Evolutionary conservation across 2,888 invertebrate species (phyloP), one percentile per base, ranked within the genome.

Genomic region (Anoncus sp.): DNA sequence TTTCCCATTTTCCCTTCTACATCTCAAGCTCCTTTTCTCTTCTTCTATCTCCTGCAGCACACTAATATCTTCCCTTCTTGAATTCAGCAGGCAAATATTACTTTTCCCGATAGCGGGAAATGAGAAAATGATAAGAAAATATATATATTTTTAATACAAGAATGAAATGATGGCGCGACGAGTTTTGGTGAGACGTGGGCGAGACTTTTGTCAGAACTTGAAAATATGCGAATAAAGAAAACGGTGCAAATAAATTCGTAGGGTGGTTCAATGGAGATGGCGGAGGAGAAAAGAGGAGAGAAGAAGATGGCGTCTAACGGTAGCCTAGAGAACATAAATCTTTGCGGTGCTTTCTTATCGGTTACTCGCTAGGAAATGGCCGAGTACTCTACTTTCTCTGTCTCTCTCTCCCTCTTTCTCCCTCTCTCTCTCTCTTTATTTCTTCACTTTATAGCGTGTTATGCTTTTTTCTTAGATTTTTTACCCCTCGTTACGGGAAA

Each of bases 301-400:
- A 57, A 35, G 82, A 85, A 86, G 81, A 80, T 51, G 70, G 60
- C 62, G 67, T 75, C 75, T 62, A 38, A 59, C 51, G 47, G 63
- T 57, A 65, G 57, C 47, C 60, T 60, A 81, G 63, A 82, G 85
- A 84, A 86, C 86, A 87, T 88, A 88, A 88, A 89, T 88, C 87
- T 86, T 85, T 81, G 82, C 53, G 53, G 45, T 43, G 83, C 85
- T 85, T 84, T 76, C 86, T 86, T 88, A 87, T 89, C 88, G 86
- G 84, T 82, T 83, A 77, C 84, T 85, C 85, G 76, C 83, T 78
- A 85, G 86, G 85, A 86, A 88, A 87, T 87, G 86, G 86, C 83
- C 83, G 80, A 83, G 84, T 83, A 45, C n/a, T n/a, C n/a, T n/a
- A n/a, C n/a, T n/a, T n/a, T n/a, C n/a, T 57, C 18, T 31, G 22